A percentile compares a stretch with the other conserved stretches of the same genome.
Conservation (phyloP, 1,140 invertebrate genomes). For the Sweltsa coloradensis region DNA sequence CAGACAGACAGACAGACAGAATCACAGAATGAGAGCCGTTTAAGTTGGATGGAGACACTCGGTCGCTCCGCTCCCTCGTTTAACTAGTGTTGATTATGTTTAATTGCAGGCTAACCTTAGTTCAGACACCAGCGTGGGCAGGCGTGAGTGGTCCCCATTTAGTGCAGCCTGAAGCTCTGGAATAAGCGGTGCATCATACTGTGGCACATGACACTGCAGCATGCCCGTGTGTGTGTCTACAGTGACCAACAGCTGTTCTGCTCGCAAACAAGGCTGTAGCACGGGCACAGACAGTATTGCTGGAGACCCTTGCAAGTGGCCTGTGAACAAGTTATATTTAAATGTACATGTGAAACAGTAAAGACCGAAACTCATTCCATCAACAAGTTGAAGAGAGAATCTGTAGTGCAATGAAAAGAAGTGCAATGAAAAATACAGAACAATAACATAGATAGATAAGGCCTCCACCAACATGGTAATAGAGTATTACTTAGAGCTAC, state of each 20-base stretch:
- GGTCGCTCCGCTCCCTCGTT: no score
- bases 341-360: no score
- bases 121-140: conserved; percentile 57
- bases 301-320: conserved; percentile 64
- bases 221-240: conserved; percentile 91
- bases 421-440: no score
- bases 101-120: conserved; percentile 37
- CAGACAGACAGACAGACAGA: no score
- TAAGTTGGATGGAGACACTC: no score
- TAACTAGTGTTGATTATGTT: no score
- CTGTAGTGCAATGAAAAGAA: no score
- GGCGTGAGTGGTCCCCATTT: conserved; percentile 58
- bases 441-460: no score
- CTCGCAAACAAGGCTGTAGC: conserved; percentile 74
- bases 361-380: neutral
- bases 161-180: conserved; percentile 69
- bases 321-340: conserved; percentile 35
- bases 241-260: conserved; percentile 81
- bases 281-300: conserved; percentile 82
- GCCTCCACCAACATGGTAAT: no score
- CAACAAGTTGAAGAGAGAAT: no score
- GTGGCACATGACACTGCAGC: conserved; percentile 80
- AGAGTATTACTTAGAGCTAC: no score
- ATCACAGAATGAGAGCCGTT: no score
- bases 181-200: conserved; percentile 70